These are phyloP conservation scores for Rosalia funebris DNA, from an alignment of 2,888 invertebrate genomes.

Conservation along the genomic window DNA sequence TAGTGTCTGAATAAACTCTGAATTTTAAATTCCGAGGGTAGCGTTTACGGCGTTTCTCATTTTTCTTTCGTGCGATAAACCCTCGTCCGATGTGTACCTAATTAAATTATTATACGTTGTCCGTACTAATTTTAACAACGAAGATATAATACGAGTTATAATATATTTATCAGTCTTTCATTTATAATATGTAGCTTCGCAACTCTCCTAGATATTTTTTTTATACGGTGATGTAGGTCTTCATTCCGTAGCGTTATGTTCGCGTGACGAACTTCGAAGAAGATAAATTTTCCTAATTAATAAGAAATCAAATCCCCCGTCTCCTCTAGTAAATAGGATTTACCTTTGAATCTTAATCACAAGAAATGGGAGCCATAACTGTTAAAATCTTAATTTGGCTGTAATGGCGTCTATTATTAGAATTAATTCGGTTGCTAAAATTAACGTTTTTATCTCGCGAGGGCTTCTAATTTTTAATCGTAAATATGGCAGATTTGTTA, in stretches of 20 bases:
- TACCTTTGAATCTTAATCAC: constrained; percentile 3
- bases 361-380: neutral
- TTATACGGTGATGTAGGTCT: neutral
- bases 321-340: constrained; percentile 2
- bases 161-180: neutral
- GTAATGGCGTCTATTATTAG: constrained; percentile 3
- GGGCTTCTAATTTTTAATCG: neutral
- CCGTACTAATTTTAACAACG: neutral
- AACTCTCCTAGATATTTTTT: neutral
- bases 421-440: neutral
- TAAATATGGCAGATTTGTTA: neutral
- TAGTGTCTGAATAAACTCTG: no score
- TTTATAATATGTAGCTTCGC: neutral
- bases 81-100: no score
- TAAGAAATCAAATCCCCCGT: constrained; percentile 1
- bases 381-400: constrained; percentile 2
- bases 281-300: neutral
- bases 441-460: neutral
- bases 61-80: no score
- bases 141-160: neutral
- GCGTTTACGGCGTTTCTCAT: no score
- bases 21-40: no score
- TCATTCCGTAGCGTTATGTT: neutral
- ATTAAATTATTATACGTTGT: no score
- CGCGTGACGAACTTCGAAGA: neutral